Conservation (phyloP, 2,113 vertebrate genomes). For the Phrynosoma platyrhinos region DNA sequence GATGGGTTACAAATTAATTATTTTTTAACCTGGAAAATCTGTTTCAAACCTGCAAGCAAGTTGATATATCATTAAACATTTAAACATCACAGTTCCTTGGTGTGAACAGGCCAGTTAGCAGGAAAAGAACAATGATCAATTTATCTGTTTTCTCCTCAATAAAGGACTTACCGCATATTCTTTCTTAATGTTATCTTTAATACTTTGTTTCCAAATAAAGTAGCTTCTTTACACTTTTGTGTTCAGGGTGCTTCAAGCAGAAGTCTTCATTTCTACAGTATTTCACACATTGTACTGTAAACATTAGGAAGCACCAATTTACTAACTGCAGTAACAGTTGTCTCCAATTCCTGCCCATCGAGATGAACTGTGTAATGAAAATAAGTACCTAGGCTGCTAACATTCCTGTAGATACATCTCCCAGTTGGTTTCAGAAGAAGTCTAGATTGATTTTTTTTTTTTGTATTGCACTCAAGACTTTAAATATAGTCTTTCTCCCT, state of each 20-base stretch:
- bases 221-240: background rate
- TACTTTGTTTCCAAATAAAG: background rate
- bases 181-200: background rate
- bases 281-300: background rate
- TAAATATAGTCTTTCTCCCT: background rate
- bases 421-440: background rate
- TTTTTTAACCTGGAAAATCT: background rate
- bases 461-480: background rate
- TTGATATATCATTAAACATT: background rate
- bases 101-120: background rate
- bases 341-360: background rate
- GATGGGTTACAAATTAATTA: background rate
- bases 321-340: background rate
- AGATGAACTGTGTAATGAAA: background rate
- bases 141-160: background rate
- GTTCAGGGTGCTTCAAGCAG: background rate
- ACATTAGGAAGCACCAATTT: background rate
- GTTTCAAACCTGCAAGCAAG: background rate
- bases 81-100: background rate
- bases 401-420: background rate
- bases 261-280: background rate
- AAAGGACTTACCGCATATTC: background rate
- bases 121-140: background rate
- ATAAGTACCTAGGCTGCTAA: background rate
- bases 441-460: background rate